phyloP scores from a whole-genome alignment of 64 coral and sea anemone genomes.

The Stichodactyla mertensii region DNA sequence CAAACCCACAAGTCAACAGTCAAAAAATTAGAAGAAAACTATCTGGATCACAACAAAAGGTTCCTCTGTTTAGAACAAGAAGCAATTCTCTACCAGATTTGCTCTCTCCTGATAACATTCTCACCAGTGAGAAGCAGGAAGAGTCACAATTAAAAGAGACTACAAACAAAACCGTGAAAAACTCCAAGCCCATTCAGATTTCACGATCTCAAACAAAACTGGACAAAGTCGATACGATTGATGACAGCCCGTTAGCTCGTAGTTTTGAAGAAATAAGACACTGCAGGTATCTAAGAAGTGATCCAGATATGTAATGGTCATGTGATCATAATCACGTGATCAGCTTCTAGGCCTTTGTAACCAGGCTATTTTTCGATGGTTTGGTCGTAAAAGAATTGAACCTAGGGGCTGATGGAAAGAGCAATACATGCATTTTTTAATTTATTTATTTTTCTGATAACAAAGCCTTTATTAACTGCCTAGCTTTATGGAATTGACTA shows the following conservation, averaged over 20 bases:
- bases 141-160: not conserved
- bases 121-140: not conserved
- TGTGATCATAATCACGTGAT: not conserved
- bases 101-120: not conserved
- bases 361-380: no score
- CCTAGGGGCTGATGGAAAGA: no score
- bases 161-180: not conserved
- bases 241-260: conserved; percentile 14
- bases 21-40: not conserved
- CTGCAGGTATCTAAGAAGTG: not conserved
- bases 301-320: not conserved
- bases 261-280: conserved; percentile 9
- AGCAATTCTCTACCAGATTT: conserved; percentile 14
- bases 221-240: no score
- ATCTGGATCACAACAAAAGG: not conserved
- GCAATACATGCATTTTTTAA: no score
- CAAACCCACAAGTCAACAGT: not conserved
- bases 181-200: not conserved
- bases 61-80: not conserved
- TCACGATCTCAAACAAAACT: not conserved
- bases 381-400: no score
- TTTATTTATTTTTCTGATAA: no score
- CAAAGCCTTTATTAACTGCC: no score
- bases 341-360: not conserved
- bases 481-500: no score